Conservation (phyloP, 2,113 vertebrate species). For the Amphiprion ocellaris region DNA sequence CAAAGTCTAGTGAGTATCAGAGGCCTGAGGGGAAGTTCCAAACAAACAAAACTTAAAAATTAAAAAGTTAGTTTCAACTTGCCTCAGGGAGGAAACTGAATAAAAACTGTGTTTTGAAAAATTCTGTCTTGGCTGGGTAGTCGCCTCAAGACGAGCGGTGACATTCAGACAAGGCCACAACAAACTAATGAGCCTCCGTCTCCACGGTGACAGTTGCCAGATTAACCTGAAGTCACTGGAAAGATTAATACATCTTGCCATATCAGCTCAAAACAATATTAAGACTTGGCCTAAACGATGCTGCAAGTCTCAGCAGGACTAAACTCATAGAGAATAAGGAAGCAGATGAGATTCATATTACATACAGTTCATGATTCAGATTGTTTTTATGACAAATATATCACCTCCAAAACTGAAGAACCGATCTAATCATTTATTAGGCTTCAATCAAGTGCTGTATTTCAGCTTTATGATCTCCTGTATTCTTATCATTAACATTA, state of each 20-base stretch:
- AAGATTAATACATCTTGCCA: slow-evolving; percentile 20
- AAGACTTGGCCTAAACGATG: slow-evolving; percentile 21
- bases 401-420: too few species aligned
- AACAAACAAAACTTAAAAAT: slow-evolving; percentile 27
- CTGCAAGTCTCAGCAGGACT: neutral
- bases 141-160: slow-evolving; percentile 34
- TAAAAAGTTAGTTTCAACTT: slow-evolving; percentile 27
- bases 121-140: neutral
- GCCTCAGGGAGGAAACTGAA: slow-evolving; percentile 3
- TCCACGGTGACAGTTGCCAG: slow-evolving; percentile 21
- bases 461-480: neutral
- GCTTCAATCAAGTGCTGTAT: too few species aligned
- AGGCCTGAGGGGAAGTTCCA: slow-evolving; percentile 2
- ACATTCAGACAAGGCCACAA: slow-evolving; percentile 42
- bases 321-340: neutral
- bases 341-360: neutral
- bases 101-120: slow-evolving; percentile 32
- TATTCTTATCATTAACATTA: neutral
- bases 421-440: too few species aligned
- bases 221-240: slow-evolving; percentile 30
- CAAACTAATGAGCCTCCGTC: slow-evolving; percentile 8
- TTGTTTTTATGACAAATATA: neutral
- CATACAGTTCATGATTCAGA: neutral
- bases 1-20: neutral
- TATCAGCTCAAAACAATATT: slow-evolving; percentile 38